phyloP scores from a whole-genome alignment of 2,888 invertebrate genomes.

The Drosophila ustulata region DNA sequence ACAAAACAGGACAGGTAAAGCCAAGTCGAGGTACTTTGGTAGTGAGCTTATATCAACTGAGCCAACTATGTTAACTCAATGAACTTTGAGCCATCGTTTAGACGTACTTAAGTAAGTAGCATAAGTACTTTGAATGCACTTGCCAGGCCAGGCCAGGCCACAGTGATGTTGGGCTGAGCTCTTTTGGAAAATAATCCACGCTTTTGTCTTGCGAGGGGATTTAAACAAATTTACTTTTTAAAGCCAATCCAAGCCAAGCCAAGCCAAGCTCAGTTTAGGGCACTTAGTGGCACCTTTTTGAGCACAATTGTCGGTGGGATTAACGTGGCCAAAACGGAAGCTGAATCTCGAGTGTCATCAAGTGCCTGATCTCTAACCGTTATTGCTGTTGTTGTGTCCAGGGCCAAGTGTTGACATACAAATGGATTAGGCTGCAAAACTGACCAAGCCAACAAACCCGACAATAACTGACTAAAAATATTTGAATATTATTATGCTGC shows the following conservation, averaged over 20 bases:
- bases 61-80: constrained; percentile 51
- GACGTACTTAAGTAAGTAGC: constrained; percentile 37
- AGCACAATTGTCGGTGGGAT: constrained; percentile 40
- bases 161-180: constrained; percentile 9
- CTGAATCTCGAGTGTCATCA: constrained; percentile 20
- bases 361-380: constrained; percentile 1
- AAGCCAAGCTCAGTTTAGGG: constrained; percentile 65
- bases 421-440: constrained; percentile 68
- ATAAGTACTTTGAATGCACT: constrained; percentile 31
- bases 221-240: constrained; percentile 79
- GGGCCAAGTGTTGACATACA: constrained; percentile 72
- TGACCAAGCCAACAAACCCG: constrained; percentile 14
- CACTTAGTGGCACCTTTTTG: constrained; percentile 71
- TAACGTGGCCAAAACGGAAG: constrained; percentile 52
- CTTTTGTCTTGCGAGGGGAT: constrained; percentile 63
- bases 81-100: constrained; percentile 49
- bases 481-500: constrained; percentile 62
- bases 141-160: constrained; percentile 23
- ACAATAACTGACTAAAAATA: constrained; percentile 45
- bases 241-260: constrained; percentile 40
- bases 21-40: not conserved
- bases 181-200: constrained; percentile 38
- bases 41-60: constrained; percentile 1
- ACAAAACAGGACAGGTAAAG: not conserved
- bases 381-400: constrained; percentile 5